These are phyloP conservation scores for Melanotaenia boesemani DNA, from an alignment of 2,797 vertebrate genomes.

Conservation along the genomic window DNA sequence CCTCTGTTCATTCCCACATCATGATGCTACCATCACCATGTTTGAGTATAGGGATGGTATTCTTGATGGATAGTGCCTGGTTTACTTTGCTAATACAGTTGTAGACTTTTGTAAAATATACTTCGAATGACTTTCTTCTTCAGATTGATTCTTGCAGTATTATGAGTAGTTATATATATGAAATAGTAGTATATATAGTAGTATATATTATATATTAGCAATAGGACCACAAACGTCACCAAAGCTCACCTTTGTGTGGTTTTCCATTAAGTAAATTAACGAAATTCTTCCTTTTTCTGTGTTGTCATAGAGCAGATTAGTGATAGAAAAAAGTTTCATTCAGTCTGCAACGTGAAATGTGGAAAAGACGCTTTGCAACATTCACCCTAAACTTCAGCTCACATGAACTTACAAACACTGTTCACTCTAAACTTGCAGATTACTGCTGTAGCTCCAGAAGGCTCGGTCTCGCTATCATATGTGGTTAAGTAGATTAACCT, in stretches of 20 bases:
- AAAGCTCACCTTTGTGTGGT: no score
- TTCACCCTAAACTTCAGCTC: not conserved
- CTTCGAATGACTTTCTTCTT: not conserved
- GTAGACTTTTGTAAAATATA: not conserved
- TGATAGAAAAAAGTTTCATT: no score
- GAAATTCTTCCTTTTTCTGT: no score
- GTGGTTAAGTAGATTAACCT: constrained; percentile 59
- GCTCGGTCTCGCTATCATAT: constrained; percentile 19
- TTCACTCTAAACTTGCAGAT: constrained; percentile 39
- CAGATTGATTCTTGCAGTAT: not conserved
- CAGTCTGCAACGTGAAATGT: not conserved
- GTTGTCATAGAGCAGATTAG: no score
- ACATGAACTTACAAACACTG: not conserved
- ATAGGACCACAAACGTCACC: no score
- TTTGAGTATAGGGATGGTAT: not conserved
- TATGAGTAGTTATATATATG: not conserved
- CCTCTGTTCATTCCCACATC: not conserved
- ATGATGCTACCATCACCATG: not conserved
- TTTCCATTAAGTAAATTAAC: no score
- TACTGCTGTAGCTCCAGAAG: constrained; percentile 54
- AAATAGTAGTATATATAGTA: no score
- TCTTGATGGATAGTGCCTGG: not conserved
- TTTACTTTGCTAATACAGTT: not conserved
- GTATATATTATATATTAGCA: no score
- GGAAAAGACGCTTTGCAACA: not conserved